Base-by-base conservation (phyloP, 2,113 vertebrate genomes). In the Pangasianodon hypophthalmus region DNA sequence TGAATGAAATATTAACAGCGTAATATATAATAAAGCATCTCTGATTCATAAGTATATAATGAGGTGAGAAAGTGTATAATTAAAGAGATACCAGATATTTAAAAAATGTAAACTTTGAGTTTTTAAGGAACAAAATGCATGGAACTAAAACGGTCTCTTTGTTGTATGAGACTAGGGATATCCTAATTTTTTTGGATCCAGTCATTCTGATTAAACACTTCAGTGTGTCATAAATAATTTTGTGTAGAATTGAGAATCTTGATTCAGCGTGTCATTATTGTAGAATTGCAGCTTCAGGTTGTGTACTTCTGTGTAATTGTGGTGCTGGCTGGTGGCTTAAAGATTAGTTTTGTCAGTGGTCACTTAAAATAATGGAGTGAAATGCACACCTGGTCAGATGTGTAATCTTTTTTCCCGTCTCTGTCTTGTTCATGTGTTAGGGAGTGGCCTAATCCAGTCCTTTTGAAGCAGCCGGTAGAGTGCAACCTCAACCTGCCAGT, bases 401-500 rank as follows among this genome's bases (percentile, higher is more conserved):
- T 54, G 50, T 64, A 2, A 69, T 26, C 62, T 0, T 41, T 84
- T 77, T 26, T 77, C 26, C 32, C 9, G 0, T 10, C 0, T 24
- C n/a, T 54, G 1, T 29, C 77, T 86, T 81, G 94, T 94, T 48
- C 6, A 54, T 67, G 48, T 91, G 44, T 71, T 48, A 98, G 98
- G 97, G 96, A 97, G 95, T 98, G 97, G 97, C 97, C 97, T 92
- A 96, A 97, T 96, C 97, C 97, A 93, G 96, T 98, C 92, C 95
- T 97, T 92, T 94, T 98, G 95, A 97, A 97, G 95, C 96, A 97
- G 87, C 97, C 97, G 89, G 97, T 97, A 95, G 97, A 97, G 95
- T 97, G 96, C 95, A 96, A 97, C 96, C 96, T 97, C 94, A 97
- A 97, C 95, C 97, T 97, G 92, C 97, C 97, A 94, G 97, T 97